Base-by-base conservation (phyloP, 2,888 invertebrate species). In the Taenaris catops region DNA sequence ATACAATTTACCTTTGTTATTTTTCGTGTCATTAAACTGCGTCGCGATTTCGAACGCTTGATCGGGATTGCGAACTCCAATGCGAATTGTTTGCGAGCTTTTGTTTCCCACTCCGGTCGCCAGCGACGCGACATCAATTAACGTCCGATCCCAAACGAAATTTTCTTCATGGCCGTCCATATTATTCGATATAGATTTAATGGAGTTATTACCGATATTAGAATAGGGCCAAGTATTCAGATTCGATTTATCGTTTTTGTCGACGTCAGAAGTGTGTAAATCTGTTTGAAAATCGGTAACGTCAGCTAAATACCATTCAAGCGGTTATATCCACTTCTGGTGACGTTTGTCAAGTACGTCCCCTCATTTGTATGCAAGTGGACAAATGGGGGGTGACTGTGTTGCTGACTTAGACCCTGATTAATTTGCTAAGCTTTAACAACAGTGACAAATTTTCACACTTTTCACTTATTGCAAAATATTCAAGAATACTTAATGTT, bases 1-100 rank as follows among this genome's bases (percentile, higher is more conserved):
- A 84, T 84, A 84, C 84, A 86, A 86, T 86, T 86, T 84, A 83
- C 86, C 84, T 84, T 83, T 84, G 86, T 86, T 86, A 86, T 86
- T 86, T 86, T 84, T 86, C 86, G 84, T 84, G 80, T 86, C 86
- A 86, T 86, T 86, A 83, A 86, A 84, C 81, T 83, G 79, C 80
- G 83, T 81, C 73, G 81, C 79, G 81, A 83, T 83, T 80, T 72
- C 72, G 70, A 79, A 78, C 74, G 76, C 74, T 78, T 63, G 79
- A 81, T 79, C 80, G 80, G 79, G 68, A 79, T 75, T 79, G 76
- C 80, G 81, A 83, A 78, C 83, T 78, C 68, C 78, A 64, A 81
- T 80, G 76, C 67, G 83, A 83, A 84, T 84, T 86, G 84, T 84
- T 86, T 81, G 81, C 78, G 74, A 83, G 75, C 81, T 76, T 86